Base-by-base conservation (phyloP, 2,113 vertebrate genomes). In the Meriones unguiculatus region DNA sequence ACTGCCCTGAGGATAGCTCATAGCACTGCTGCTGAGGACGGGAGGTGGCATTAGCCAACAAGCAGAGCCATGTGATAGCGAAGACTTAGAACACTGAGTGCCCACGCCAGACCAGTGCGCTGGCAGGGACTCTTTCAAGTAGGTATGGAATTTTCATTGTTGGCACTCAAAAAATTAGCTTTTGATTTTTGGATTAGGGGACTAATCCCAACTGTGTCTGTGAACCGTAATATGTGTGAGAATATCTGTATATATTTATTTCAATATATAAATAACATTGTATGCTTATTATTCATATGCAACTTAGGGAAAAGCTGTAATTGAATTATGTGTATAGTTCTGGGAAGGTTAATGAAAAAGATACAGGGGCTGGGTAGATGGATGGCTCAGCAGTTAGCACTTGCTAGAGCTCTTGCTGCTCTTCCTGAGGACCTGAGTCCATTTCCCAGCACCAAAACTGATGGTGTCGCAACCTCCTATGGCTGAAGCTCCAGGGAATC, bases 211-310 rank as follows among this genome's bases (percentile, higher is more conserved):
- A 13, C 17, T 73, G 41, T 70, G 11, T 28, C 90, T 86, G n/a
- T 28, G 78, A 69, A 92, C 2, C 82, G 2, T 65, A 88, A 9
- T 84, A 7, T 81, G 3, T 62, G 0, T 52, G 14, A 4, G 4
- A 54, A 0, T 59, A 3, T 50, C 13, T 24, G 1, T 70, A 8
- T 46, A 2, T 57, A 5, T 0, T 24, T 72, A 64, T 92, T 97
- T 90, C 75, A 86, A 46, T n/a, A n/a, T n/a, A n/a, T n/a, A n/a
- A n/a, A n/a, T n/a, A n/a, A 41, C 30, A 81, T 54, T 73, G 2
- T 59, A 52, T 73, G 41, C 62, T n/a, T 50, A 52, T 89, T 89
- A 64, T 96, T 78, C 25, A 22, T 64, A 18, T 92, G 87, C 87
- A 59, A 59, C 57, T 85, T 81, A 52, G 41, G 57, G 25, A 41